Evolutionary conservation across 2,797 vertebrate genomes (phyloP), one percentile per base, ranked within the genome.

Genomic region (Poecilia wingei): DNA sequence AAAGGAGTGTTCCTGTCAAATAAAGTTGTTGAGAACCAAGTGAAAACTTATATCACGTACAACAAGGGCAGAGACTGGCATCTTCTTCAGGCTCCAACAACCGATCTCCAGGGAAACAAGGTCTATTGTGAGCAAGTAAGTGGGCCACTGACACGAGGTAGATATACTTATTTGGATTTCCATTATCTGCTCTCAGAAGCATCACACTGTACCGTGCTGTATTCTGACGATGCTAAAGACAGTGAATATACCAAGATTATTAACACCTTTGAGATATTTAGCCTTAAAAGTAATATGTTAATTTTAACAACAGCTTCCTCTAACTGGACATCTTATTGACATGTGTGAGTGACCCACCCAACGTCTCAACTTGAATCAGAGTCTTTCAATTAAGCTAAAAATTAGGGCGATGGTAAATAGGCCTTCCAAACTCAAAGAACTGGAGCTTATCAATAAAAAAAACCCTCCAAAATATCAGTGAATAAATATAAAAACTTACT

Each of bases 1-100:
- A 99, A 99, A 95, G 98, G 98, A 94, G 97, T 99, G 96, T 99
- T 98, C 97, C 97, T 99, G 96, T 98, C 97, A 95, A 99, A 99
- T 96, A 98, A 98, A 97, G 97, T 98, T 96, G 97, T 96, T 92
- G 97, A 98, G 93, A 97, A 96, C 95, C 96, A 98, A 96, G 98
- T 98, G 91, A 98, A 97, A 96, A 99, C 98, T 90, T 98, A 97
- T 93, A 98, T 99, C 95, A 98, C 98, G 0, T 99, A 98, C 95
- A 99, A 99, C 94, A 99, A 99, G 95, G 98, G 98, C 36, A 95
- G 97, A 96, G 97, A 98, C 93, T 99, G 98, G 98, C 96, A 88
- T 85, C 95, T 99, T 91, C 95, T 99, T 70, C 97, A 96, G 95
- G 98, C 98, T 28, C 98, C 98, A 0, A 87, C 95, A 87, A 94